Conservation (phyloP, 2,113 vertebrate species). For the Beaufortia kweichowensis region DNA sequence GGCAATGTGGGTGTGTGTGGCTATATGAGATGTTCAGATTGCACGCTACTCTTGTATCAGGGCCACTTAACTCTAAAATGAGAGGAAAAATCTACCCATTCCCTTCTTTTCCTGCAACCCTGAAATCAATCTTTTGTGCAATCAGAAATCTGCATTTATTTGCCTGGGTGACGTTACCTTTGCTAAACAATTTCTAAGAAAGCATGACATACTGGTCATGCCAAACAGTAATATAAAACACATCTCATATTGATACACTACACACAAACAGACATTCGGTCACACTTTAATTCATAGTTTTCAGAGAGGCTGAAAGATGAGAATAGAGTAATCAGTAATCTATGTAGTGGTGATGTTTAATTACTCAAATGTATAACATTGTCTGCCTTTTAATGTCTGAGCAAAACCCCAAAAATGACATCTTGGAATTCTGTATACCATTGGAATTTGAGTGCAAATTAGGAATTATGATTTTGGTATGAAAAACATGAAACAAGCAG, state of each 20-base stretch:
- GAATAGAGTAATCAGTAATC: slow-evolving; percentile 14
- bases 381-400: background rate
- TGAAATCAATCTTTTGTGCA: slow-evolving; percentile 43
- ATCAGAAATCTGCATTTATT: slow-evolving; percentile 30
- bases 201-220: slow-evolving; percentile 8
- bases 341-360: background rate
- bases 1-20: slow-evolving; percentile 22
- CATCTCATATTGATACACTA: background rate
- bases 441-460: background rate
- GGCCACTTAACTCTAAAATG: slow-evolving; percentile 37
- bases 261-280: slow-evolving; percentile 18
- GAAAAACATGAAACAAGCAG: background rate
- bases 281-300: background rate
- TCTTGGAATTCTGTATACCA: background rate
- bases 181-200: slow-evolving; percentile 9
- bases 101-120: slow-evolving; percentile 14
- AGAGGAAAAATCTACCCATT: slow-evolving; percentile 36
- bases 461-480: background rate
- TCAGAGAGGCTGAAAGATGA: background rate
- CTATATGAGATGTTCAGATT: slow-evolving; percentile 13
- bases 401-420: background rate
- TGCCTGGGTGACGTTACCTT: slow-evolving; percentile 7
- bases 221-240: slow-evolving; percentile 1
- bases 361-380: background rate
- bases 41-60: slow-evolving; percentile 22